Percentiles rank a stretch among this genome's conserved stretches.
Conservation (phyloP, 2,797 vertebrate genomes). For the Podarcis siculus region DNA sequence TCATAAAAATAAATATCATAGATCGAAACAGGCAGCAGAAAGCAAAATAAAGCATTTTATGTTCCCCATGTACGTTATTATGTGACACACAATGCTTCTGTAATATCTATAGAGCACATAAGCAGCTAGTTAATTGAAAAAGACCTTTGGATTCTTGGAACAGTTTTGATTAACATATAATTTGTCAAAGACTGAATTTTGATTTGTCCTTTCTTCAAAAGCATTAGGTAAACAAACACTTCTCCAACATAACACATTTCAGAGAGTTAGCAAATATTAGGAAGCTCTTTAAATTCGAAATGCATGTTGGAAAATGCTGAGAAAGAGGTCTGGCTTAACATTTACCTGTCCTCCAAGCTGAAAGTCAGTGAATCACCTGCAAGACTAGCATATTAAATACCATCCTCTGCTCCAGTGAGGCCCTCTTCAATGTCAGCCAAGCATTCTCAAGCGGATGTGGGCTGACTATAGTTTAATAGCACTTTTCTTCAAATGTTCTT, state of each 20-base stretch:
- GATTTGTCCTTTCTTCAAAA: conserved; percentile 25
- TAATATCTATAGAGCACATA: background rate
- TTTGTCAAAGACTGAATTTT: conserved; percentile 7
- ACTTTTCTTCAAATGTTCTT: background rate
- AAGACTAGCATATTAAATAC: conserved; percentile 46
- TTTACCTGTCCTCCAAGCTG: conserved; percentile 48
- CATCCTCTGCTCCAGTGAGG: conserved; percentile 33
- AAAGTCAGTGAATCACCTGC: conserved; percentile 50
- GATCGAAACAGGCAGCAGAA: too few species aligned
- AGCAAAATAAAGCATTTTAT: too few species aligned
- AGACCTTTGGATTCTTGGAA: background rate
- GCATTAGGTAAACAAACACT: conserved; percentile 24
- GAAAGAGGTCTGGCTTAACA: conserved; percentile 57
- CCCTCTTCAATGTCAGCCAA: conserved; percentile 36
- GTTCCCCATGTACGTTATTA: too few species aligned
- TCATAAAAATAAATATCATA: too few species aligned
- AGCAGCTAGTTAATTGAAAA: background rate
- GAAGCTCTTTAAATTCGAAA: conserved; percentile 61
- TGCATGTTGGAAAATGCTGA: conserved; percentile 39
- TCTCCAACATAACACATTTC: conserved; percentile 3
- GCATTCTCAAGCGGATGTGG: conserved; percentile 22
- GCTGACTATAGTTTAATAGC: conserved; percentile 9
- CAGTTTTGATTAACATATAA: background rate
- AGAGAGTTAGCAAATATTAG: conserved; percentile 33
- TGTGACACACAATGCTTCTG: background rate